Conservation (phyloP, 2,113 vertebrate species). For the Triplophysa siluroides region DNA sequence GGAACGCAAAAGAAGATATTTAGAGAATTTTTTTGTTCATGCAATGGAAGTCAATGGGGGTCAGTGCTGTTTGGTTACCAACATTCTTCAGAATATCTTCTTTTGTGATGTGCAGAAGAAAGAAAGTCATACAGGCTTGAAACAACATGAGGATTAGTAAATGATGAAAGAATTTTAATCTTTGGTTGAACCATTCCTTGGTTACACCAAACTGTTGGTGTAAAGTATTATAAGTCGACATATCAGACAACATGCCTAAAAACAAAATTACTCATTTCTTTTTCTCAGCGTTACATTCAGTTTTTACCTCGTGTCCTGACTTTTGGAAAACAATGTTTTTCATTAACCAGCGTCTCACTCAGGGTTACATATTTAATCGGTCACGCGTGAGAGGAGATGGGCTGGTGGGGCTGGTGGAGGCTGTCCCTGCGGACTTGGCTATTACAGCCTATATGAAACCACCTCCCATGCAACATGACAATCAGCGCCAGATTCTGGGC, state of each 20-base stretch:
- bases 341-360: constrained; percentile 62
- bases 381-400: constrained; percentile 55
- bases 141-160: no score
- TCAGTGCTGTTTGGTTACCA: no score
- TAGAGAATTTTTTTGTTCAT: no score
- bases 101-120: no score
- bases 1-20: no score
- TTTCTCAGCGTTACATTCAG: constrained; percentile 33
- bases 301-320: constrained; percentile 54
- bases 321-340: constrained; percentile 53
- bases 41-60: no score
- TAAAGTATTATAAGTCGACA: background rate
- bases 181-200: no score
- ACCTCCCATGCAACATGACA: constrained; percentile 53
- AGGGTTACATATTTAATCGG: constrained; percentile 55
- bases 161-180: no score
- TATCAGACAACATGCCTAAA: background rate
- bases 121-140: no score
- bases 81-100: no score
- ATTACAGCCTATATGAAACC: constrained; percentile 58
- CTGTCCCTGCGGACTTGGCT: constrained; percentile 54
- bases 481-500: constrained; percentile 37
- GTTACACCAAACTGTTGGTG: background rate
- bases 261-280: background rate
- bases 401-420: constrained; percentile 43